Base-by-base conservation (phyloP, 1,140 invertebrate species). In the Ceratosolen solmsi region DNA sequence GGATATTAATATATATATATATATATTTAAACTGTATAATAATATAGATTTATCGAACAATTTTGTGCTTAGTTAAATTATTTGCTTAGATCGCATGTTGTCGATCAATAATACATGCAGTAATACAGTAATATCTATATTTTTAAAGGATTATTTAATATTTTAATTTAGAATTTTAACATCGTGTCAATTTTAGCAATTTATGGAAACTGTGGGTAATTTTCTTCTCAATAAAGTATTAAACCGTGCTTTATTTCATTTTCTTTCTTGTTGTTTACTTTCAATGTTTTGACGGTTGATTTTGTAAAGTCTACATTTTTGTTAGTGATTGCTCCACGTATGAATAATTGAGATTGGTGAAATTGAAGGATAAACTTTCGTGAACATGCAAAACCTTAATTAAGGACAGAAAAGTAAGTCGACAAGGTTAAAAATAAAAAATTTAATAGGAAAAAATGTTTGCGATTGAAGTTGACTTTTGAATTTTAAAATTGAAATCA, bases 291-390 rank as follows among this genome's bases (percentile, higher is more conserved):
- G 30, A 33, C 11, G 27, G 30, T 15, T 3, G 30, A 11, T 13
- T 8, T 63, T 27, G 30, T 17, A 27, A 63, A 25, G 30, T 20
- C 25, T 15, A 17, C 17, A 63, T 36, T 63, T 63, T 8, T 25
- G 33, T 63, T 63, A 63, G 60, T 27, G 60, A 27, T 33, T 63
- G 30, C 30, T 11, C 13, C 27, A 33, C 33, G 30, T 27, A 25
- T 33, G 27, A 13, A 33, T 63, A 63, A 63, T 63, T 63, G 60
- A 63, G 58, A 60, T 60, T 60, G 51, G 58, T 60, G 27, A 60
- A 60, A 30, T 22, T 25, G 58, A 30, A 60, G 58, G 7, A 22
- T 4, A 60, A 60, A 60, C 58, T 60, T n/a, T n/a, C n/a, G n/a
- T n/a, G n/a, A n/a, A n/a, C n/a, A n/a, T n/a, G n/a, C n/a, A n/a